Conservation (phyloP, 2,888 invertebrate species). For the Drosophila limbata region DNA sequence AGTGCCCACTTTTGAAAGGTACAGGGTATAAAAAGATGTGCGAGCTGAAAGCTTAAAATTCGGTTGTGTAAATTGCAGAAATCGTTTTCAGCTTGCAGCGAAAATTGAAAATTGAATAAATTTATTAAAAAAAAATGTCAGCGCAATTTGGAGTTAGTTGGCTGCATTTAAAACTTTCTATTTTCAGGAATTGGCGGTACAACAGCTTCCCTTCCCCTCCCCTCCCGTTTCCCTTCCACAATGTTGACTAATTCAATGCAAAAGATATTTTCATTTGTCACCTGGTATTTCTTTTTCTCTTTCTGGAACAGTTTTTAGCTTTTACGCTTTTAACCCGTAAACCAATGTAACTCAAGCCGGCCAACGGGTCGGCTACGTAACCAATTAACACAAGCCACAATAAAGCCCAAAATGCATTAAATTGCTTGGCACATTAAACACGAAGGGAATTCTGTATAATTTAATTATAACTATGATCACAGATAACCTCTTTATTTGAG, state of each 20-base stretch:
- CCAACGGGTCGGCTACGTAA: slow-evolving; percentile 28
- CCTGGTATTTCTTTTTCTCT: slow-evolving; percentile 4
- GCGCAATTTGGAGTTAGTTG: slow-evolving; percentile 16
- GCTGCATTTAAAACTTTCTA: background rate
- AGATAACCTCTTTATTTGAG: too few species aligned
- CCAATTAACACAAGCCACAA: slow-evolving; percentile 1
- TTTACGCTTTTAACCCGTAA: slow-evolving; percentile 20
- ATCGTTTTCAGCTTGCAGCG: slow-evolving; percentile 21
- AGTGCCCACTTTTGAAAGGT: background rate
- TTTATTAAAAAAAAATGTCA: slow-evolving; percentile 33
- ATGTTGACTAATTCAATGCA: slow-evolving; percentile 43
- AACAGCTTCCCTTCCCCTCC: background rate
- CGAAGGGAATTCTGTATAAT: slow-evolving; percentile 32
- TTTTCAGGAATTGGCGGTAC: background rate
- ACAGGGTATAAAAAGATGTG: background rate
- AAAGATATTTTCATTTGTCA: slow-evolving; percentile 46
- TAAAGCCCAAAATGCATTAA: slow-evolving; percentile 41
- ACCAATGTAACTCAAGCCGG: background rate
- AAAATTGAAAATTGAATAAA: slow-evolving; percentile 38
- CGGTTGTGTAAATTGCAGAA: slow-evolving; percentile 14
- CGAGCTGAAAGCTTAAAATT: background rate
- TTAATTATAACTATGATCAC: too few species aligned
- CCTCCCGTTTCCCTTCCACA: background rate
- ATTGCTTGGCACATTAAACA: slow-evolving; percentile 25
- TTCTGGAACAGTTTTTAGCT: slow-evolving; percentile 12